These are phyloP conservation scores for Argopecten irradians DNA, from an alignment of 1,140 invertebrate species.

Conservation along the genomic window DNA sequence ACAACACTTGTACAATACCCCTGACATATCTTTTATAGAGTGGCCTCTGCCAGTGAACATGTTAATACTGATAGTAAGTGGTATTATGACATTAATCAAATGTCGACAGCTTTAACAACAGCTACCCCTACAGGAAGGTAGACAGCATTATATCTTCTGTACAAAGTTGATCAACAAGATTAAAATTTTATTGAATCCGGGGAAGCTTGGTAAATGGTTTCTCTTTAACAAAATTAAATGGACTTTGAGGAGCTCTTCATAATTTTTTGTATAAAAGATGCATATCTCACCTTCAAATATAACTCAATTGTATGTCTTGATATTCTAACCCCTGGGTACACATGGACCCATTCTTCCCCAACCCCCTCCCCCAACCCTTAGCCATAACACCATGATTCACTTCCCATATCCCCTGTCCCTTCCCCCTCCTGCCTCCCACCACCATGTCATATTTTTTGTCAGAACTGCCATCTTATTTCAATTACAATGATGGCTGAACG, in stretches of 20 bases:
- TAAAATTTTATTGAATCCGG: background rate
- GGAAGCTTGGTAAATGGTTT: background rate
- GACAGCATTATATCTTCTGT: background rate
- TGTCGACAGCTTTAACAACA: background rate
- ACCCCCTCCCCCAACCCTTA: background rate
- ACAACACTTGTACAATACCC: background rate
- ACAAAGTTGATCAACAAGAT: background rate
- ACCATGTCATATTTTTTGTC: background rate
- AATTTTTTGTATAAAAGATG: background rate
- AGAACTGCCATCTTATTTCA: constrained; percentile 8
- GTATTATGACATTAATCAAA: background rate
- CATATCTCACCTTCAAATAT: background rate
- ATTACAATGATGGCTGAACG: background rate
- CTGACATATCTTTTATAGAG: background rate
- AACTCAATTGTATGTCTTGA: background rate
- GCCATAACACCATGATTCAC: background rate
- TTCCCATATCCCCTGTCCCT: background rate
- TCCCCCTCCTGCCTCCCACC: background rate
- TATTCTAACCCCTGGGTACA: background rate
- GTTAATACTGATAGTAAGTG: background rate
- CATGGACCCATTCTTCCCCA: background rate
- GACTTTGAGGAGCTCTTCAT: no score
- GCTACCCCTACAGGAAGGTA: background rate
- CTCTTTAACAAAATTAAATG: background rate
- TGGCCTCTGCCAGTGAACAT: background rate